Conservation (phyloP, 2,888 invertebrate genomes). For the Oconnorella tubifera region DNA sequence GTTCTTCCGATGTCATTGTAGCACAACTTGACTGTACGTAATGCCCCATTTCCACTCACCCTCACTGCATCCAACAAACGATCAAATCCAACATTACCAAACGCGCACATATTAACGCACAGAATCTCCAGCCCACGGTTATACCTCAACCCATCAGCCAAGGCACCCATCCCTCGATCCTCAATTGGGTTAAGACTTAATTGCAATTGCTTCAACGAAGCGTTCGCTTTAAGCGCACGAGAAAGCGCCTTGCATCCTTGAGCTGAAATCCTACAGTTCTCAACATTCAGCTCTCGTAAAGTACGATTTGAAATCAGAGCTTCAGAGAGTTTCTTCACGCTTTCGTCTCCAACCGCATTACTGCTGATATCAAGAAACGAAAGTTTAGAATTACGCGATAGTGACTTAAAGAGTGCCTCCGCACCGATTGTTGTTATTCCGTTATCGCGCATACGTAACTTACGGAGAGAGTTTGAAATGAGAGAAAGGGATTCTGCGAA, state of each 20-base stretch:
- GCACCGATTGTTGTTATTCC: constrained; percentile 47
- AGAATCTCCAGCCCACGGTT: constrained; percentile 43
- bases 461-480: constrained; percentile 42
- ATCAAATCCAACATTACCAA: constrained; percentile 50
- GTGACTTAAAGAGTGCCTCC: constrained; percentile 43
- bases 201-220: constrained; percentile 43
- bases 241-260: constrained; percentile 43
- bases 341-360: constrained; percentile 46
- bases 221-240: constrained; percentile 43
- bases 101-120: constrained; percentile 52
- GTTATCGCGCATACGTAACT: constrained; percentile 46
- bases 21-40: constrained; percentile 48
- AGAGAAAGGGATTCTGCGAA: constrained; percentile 41
- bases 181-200: constrained; percentile 48
- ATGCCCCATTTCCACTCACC: constrained; percentile 40
- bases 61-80: constrained; percentile 47
- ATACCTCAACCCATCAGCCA: constrained; percentile 46
- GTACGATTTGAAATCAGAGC: constrained; percentile 44
- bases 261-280: constrained; percentile 48
- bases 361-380: constrained; percentile 49
- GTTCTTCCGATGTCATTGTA: constrained; percentile 51
- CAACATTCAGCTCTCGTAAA: constrained; percentile 46
- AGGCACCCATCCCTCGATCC: constrained; percentile 44
- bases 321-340: constrained; percentile 43
- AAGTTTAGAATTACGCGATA: constrained; percentile 43